These are phyloP conservation scores for Epinephelus cyanopodus DNA, from an alignment of 2,113 vertebrate species.

Conservation along the genomic window DNA sequence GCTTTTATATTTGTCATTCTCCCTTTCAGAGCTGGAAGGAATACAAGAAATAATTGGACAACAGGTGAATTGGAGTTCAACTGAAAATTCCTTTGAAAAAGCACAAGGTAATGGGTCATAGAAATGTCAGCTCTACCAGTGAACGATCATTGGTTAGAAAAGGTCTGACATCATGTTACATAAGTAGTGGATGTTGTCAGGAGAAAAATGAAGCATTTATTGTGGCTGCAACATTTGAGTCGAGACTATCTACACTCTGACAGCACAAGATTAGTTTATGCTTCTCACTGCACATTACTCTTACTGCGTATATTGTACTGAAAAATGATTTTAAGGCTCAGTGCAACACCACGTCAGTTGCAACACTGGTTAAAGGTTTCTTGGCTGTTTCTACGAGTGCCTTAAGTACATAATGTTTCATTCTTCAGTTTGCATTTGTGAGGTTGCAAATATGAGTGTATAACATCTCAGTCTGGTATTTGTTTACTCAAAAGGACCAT, in stretches of 20 bases:
- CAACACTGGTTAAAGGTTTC: background rate
- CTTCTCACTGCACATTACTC: background rate
- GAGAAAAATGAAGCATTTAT: background rate
- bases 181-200: background rate
- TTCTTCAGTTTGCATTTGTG: background rate
- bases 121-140: background rate
- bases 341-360: background rate
- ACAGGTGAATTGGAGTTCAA: slow-evolving; percentile 5
- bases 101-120: background rate
- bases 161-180: background rate
- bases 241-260: background rate
- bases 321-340: background rate
- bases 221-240: background rate
- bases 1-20: background rate
- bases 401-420: background rate
- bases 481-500: background rate
- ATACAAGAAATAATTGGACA: background rate
- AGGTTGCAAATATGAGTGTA: background rate
- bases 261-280: background rate
- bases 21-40: background rate
- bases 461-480: background rate
- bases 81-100: background rate
- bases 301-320: background rate
- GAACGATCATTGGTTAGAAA: slow-evolving; percentile 2
- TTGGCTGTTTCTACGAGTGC: background rate